Evolutionary conservation across 30 jellyfish, hydroid and myxozoan genomes (phyloP), one percentile per base, ranked within the genome.

Genomic region (Clytia hemisphaerica): DNA sequence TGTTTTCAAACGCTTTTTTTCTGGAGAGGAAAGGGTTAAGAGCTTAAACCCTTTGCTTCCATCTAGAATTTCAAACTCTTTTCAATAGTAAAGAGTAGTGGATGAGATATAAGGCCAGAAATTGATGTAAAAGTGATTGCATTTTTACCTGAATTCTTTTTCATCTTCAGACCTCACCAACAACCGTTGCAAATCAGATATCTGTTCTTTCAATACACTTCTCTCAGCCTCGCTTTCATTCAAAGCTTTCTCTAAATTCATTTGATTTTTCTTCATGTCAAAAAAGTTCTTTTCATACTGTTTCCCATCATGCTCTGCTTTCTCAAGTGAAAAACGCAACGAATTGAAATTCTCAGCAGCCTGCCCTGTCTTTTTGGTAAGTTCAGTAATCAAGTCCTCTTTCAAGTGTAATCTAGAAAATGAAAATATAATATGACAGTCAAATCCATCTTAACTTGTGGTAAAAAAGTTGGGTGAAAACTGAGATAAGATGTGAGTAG

Each of bases 321-420:
- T 76, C 28, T 42, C 85, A 21, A 35, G 59, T 30, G 80, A 80
- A 55, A 49, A 61, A 66, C 62, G 75, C 92, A 12, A 69, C 62
- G 26, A 76, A 77, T 68, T 71, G 92, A 44, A 75, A 36, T 4
- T 80, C 77, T 7, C 76, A 29, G 47, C 65, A 36, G 87, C 80
- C 71, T 37, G 83, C 45, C 28, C 60, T 61, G 22, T 71, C 37
- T 45, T 83, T 92, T 4, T 75, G 70, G 78, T 32, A 67, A 65
- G 2, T 7, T 65, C 72, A 10, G 38, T 22, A 15, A 65, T 65
- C 63, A 31, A 12, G 38, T 31, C 24, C 37, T 65, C 78, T 65
- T 65, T 65, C 70, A 65, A 65, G 69, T 34, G 32, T 34, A 65
- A 30, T 25, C 78, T 67, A n/a, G n/a, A n/a, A n/a, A n/a, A n/a